These are phyloP conservation scores for Adoxophyes honmai DNA, from an alignment of 1,140 invertebrate species.

Conservation along the genomic window DNA sequence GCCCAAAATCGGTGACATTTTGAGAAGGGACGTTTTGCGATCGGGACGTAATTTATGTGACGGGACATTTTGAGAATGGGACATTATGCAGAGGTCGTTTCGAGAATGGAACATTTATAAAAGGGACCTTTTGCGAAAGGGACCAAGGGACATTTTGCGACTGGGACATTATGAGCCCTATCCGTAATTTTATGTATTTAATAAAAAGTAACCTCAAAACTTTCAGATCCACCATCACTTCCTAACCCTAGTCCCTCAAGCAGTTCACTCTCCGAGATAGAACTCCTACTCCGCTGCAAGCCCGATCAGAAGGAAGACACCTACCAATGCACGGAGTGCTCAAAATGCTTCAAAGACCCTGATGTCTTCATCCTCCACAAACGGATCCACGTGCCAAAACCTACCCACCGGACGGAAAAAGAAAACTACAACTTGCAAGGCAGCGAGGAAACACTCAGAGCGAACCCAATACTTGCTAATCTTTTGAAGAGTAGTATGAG, in stretches of 20 bases:
- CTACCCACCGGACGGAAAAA: background rate
- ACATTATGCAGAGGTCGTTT: too few species aligned
- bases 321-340: constrained; percentile 54
- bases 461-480: constrained; percentile 61
- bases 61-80: too few species aligned
- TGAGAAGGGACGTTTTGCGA: too few species aligned
- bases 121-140: too few species aligned
- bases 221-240: constrained; percentile 3
- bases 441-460: constrained; percentile 42
- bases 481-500: constrained; percentile 30
- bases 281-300: background rate
- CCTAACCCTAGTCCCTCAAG: background rate
- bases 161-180: too few species aligned
- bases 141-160: too few species aligned
- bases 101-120: too few species aligned
- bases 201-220: background rate
- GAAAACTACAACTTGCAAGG: background rate
- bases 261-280: background rate
- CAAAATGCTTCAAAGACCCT: constrained; percentile 63
- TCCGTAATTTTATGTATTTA: too few species aligned
- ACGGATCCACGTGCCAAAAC: constrained; percentile 35
- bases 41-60: too few species aligned
- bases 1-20: too few species aligned
- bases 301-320: constrained; percentile 16
- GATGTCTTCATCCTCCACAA: constrained; percentile 61